Conservation (phyloP, 2,113 vertebrate genomes). For the Mystacornis crossleyi region DNA sequence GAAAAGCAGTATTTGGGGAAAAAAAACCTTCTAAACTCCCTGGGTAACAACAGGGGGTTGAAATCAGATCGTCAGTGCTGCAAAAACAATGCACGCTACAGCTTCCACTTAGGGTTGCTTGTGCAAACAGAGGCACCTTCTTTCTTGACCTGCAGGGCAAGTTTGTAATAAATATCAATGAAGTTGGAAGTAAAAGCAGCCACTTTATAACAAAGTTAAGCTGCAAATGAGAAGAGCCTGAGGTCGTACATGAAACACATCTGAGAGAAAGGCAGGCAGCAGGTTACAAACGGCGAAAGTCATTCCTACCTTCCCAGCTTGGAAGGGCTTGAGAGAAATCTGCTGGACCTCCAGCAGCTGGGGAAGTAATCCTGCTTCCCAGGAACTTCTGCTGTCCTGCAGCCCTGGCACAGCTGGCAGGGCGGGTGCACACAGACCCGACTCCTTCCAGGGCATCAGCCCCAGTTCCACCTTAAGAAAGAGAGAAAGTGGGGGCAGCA, state of each 20-base stretch:
- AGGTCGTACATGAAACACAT: conserved; percentile 9
- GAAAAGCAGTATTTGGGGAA: neutral
- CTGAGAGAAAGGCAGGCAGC: neutral
- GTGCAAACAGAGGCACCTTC: neutral
- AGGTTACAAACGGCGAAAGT: neutral
- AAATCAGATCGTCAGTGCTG: neutral
- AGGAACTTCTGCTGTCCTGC: neutral
- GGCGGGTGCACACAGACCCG: neutral
- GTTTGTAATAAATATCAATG: conserved; percentile 20
- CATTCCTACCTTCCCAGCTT: neutral
- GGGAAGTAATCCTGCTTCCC: neutral
- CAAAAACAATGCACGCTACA: neutral
- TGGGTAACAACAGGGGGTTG: neutral
- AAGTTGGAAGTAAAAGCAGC: conserved; percentile 43
- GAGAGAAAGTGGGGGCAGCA: neutral
- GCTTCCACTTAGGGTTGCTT: neutral
- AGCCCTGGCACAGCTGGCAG: neutral
- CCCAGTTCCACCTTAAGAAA: too few species aligned
- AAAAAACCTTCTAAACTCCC: neutral
- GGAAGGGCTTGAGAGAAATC: neutral
- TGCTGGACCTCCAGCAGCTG: neutral
- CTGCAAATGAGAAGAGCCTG: conserved; percentile 46
- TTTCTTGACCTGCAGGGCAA: conserved; percentile 9
- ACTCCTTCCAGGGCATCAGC: neutral
- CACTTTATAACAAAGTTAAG: conserved; percentile 38